These are phyloP conservation scores for Drosophila meridionalis DNA, from an alignment of 2,888 invertebrate genomes.

Conservation along the genomic window DNA sequence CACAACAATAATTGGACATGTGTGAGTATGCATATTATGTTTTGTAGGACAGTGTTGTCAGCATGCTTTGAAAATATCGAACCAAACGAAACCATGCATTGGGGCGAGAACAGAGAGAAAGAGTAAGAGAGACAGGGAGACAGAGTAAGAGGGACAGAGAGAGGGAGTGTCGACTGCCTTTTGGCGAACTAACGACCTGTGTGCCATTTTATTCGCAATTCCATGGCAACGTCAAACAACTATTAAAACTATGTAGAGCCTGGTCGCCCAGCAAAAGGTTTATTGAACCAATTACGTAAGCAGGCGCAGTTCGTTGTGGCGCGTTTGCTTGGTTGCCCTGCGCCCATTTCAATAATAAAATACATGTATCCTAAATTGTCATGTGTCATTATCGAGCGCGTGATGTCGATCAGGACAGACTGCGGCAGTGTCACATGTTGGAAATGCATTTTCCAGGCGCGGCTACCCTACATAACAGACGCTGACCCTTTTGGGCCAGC, in stretches of 20 bases:
- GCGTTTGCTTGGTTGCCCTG: slow-evolving; percentile 23
- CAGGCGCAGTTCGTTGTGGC: slow-evolving; percentile 12
- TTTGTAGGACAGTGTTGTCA: slow-evolving; percentile 27
- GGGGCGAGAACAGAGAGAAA: slow-evolving; percentile 12
- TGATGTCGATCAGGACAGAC: slow-evolving; percentile 39
- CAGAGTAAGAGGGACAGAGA: slow-evolving; percentile 10
- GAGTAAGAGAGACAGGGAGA: slow-evolving; percentile 7
- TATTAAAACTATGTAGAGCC: slow-evolving; percentile 31
- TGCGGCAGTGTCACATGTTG: slow-evolving; percentile 35
- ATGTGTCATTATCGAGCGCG: slow-evolving; percentile 32
- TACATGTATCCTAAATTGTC: slow-evolving; percentile 34
- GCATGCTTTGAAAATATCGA: slow-evolving; percentile 43
- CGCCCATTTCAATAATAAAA: slow-evolving; percentile 35
- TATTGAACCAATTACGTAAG: slow-evolving; percentile 80
- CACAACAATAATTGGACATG: slow-evolving; percentile 14
- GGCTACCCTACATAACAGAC: slow-evolving; percentile 65
- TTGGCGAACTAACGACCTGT: slow-evolving; percentile 58
- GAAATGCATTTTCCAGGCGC: slow-evolving; percentile 63
- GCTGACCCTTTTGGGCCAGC: slow-evolving; percentile 57
- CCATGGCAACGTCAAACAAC: slow-evolving; percentile 76
- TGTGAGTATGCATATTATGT: slow-evolving; percentile 1
- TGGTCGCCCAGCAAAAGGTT: slow-evolving; percentile 52
- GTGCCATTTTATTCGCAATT: slow-evolving; percentile 37
- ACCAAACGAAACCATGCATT: slow-evolving; percentile 49
- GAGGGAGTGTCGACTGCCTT: slow-evolving; percentile 18